phyloP scores from a whole-genome alignment of 2,113 vertebrate genomes.

The Apeltes quadracus region DNA sequence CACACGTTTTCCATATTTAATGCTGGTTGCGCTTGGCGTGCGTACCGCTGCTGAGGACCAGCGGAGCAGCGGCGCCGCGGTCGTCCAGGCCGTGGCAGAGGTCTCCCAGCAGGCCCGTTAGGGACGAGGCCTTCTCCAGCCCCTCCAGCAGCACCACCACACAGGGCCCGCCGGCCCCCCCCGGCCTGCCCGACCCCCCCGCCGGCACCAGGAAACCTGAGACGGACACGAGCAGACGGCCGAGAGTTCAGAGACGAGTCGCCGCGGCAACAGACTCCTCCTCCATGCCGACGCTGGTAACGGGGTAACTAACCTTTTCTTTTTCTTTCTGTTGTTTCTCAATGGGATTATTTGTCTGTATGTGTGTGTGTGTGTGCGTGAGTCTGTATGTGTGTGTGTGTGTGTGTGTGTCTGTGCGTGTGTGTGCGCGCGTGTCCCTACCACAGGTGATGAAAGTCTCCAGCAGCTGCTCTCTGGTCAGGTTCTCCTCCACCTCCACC shows the following conservation, averaged over 20 bases:
- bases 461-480: constrained; percentile 91
- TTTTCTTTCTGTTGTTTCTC: neutral
- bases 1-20: neutral
- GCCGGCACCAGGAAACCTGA: constrained; percentile 89
- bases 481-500: constrained; percentile 86
- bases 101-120: constrained; percentile 89
- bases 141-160: constrained; percentile 89
- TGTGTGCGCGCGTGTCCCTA: constrained; percentile 68
- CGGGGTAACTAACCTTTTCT: neutral
- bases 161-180: constrained; percentile 77
- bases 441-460: constrained; percentile 90
- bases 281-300: no score
- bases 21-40: neutral
- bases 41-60: constrained; percentile 85
- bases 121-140: constrained; percentile 86
- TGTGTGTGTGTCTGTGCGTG: neutral
- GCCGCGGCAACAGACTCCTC: no score
- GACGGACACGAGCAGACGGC: neutral
- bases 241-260: no score
- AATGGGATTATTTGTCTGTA: neutral
- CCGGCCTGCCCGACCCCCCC: constrained; percentile 69
- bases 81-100: constrained; percentile 91
- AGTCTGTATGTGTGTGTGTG: neutral
- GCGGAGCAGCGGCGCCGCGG: constrained; percentile 79
- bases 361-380: neutral